Conservation (phyloP, 2,797 vertebrate species). For the Chrysocyon brachyurus region DNA sequence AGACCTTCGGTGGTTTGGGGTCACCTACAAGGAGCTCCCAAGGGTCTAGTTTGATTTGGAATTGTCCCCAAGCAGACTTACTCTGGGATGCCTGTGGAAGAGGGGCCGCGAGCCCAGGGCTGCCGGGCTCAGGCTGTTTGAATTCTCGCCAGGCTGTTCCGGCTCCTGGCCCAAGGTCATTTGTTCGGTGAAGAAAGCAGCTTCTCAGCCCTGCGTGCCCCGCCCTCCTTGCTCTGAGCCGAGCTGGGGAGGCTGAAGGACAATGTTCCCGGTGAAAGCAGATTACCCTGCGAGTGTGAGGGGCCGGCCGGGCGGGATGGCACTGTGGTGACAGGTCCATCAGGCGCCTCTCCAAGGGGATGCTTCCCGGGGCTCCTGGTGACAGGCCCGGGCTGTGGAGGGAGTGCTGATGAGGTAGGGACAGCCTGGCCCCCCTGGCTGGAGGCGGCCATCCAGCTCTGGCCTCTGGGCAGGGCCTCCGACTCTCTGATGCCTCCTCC, state of each 20-base stretch:
- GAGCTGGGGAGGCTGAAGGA: slow-evolving; percentile 52
- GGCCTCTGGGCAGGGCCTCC: not conserved
- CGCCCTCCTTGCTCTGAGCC: not conserved
- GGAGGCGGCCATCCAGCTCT: fast-evolving
- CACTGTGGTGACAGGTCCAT: slow-evolving; percentile 51
- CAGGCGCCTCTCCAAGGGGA: not conserved
- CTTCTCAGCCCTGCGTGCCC: not conserved
- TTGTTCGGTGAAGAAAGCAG: not conserved
- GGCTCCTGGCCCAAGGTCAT: slow-evolving; percentile 47
- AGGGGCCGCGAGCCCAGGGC: not conserved
- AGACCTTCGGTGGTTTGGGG: not conserved
- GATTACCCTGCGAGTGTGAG: not conserved
- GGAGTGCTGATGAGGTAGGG: not conserved
- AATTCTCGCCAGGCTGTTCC: not conserved
- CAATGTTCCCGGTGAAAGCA: not conserved
- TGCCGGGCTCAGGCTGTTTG: not conserved
- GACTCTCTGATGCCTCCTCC: not conserved
- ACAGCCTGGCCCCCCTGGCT: not conserved
- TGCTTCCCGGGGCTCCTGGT: slow-evolving; percentile 45
- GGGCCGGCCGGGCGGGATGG: not conserved
- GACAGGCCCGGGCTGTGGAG: slow-evolving; percentile 16
- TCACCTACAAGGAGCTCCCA: not conserved
- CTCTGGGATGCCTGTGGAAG: not conserved
- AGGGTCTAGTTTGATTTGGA: not conserved
- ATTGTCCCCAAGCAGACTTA: not conserved